Conservation (phyloP, 2,888 invertebrate species). For the Papilio protenor region DNA sequence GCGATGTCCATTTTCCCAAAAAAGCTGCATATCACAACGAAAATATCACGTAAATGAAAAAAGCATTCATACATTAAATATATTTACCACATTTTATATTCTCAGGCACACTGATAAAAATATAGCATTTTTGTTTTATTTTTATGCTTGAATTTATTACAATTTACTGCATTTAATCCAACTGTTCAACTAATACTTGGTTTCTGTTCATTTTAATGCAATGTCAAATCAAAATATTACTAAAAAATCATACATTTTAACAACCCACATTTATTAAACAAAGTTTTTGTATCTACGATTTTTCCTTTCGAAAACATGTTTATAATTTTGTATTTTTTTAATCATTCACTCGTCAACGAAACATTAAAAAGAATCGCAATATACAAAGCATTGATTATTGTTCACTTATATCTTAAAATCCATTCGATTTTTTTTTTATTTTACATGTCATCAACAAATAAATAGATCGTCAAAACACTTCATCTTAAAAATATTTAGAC, state of each 20-base stretch:
- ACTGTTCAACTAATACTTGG: not conserved
- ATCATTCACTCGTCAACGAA: conserved; percentile 34
- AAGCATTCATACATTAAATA: not conserved
- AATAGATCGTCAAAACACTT: conserved; percentile 55
- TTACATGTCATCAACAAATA: conserved; percentile 55
- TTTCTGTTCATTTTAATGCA: not conserved
- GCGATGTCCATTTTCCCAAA: not conserved
- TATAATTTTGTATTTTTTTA: conserved; percentile 2
- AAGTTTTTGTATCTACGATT: too few relatives aligned
- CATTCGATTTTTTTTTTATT: conserved; percentile 30
- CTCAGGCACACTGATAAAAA: not conserved
- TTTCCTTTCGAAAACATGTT: not conserved
- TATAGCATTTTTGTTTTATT: not conserved
- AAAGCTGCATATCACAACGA: conserved; percentile 20
- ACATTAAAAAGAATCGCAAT: conserved; percentile 47
- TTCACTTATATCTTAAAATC: conserved; percentile 10
- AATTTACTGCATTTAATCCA: not conserved
- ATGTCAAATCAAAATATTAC: not conserved
- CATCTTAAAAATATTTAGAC: conserved; percentile 41
- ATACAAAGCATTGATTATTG: conserved; percentile 58
- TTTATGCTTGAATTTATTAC: not conserved
- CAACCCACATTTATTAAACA: not conserved
- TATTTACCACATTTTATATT: not conserved
- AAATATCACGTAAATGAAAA: conserved; percentile 17
- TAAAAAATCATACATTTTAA: not conserved